phyloP scores from a whole-genome alignment of 2,797 vertebrate genomes.

The Morus bassanus region DNA sequence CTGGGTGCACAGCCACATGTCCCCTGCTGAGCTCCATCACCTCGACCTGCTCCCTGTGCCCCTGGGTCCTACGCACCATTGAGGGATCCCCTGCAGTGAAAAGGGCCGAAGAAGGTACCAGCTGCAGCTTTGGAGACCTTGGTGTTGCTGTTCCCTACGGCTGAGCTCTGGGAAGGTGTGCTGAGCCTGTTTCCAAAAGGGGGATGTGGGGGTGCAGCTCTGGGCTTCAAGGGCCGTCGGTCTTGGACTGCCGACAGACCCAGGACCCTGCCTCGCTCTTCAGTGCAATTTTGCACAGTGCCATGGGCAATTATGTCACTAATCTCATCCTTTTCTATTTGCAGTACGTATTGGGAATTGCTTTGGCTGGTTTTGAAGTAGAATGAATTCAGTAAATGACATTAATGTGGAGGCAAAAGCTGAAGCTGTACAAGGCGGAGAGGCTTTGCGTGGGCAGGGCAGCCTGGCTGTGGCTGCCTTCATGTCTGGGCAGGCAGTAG shows the following conservation, averaged over 20 bases:
- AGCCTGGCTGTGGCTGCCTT: background rate
- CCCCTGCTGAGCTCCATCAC: background rate
- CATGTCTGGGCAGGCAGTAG: background rate
- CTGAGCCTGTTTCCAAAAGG: background rate
- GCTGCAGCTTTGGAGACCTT: background rate
- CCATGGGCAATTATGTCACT: accelerated
- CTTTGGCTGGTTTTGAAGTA: background rate
- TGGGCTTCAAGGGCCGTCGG: background rate
- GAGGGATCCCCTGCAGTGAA: background rate
- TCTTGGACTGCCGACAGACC: no score
- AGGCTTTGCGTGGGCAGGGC: background rate
- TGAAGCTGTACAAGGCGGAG: background rate
- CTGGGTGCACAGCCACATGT: background rate
- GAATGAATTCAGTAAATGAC: background rate
- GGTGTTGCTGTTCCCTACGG: accelerated
- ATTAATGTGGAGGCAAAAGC: accelerated
- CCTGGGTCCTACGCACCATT: accelerated
- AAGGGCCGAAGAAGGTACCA: background rate
- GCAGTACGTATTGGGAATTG: accelerated
- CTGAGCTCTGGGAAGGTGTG: background rate
- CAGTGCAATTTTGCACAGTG: accelerated
- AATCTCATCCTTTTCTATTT: background rate
- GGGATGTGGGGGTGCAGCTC: accelerated
- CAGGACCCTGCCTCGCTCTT: background rate
- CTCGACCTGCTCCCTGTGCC: accelerated